Conservation (phyloP, 1,140 invertebrate species). For the Streblospio benedicti region DNA sequence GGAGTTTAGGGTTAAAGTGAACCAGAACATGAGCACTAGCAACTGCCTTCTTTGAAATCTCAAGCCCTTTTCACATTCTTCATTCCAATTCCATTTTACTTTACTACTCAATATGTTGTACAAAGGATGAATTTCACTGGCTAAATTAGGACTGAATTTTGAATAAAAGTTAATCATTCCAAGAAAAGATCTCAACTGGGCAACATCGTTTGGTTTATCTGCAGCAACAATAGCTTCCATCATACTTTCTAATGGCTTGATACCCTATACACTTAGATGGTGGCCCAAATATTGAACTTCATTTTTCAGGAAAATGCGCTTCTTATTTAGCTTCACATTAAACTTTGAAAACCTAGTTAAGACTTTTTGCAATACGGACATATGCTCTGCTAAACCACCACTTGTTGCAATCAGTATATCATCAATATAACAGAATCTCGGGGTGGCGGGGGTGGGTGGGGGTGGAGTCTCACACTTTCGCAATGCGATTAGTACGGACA, state of each 20-base stretch:
- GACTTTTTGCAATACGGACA: not conserved
- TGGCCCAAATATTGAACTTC: not conserved
- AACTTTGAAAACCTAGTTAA: not conserved
- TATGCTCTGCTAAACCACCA: not conserved
- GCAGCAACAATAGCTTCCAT: not conserved
- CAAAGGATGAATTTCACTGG: not conserved
- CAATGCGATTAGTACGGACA: too few relatives aligned
- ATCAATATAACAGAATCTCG: not conserved
- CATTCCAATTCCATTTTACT: too few relatives aligned
- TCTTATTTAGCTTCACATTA: not conserved
- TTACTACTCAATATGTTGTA: too few relatives aligned
- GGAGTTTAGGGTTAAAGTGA: not conserved
- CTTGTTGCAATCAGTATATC: not conserved
- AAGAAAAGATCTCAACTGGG: not conserved
- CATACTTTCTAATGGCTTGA: not conserved
- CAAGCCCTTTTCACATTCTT: too few relatives aligned
- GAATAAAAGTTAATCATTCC: slow-evolving; percentile 38
- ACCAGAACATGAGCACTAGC: not conserved
- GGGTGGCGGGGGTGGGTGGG: too few relatives aligned
- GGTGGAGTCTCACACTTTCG: too few relatives aligned
- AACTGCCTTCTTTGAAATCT: too few relatives aligned
- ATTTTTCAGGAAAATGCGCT: not conserved
- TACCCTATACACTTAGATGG: not conserved
- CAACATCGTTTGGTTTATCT: not conserved
- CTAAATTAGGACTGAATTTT: slow-evolving; percentile 27